Percentiles rank a stretch among this genome's conserved stretches.
phyloP scores from a whole-genome alignment of 2,797 vertebrate species.

The Pseudopleuronectes americanus region DNA sequence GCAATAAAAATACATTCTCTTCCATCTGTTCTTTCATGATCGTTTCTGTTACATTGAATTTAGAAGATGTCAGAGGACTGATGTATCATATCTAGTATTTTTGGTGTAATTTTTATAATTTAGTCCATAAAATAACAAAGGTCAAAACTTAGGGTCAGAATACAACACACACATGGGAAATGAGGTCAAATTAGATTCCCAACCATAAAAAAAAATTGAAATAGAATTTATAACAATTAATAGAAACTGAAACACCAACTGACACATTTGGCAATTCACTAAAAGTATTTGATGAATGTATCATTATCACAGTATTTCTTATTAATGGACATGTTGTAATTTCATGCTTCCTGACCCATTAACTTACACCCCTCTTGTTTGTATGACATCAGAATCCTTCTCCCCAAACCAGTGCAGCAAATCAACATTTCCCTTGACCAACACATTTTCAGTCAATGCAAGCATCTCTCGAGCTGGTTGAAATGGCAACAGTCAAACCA shows the following conservation, averaged over 20 bases:
- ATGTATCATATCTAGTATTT: neutral
- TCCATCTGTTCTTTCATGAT: neutral
- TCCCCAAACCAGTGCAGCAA: constrained; percentile 1
- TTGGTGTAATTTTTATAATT: neutral
- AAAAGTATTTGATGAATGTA: neutral
- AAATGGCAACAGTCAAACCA: constrained; percentile 16
- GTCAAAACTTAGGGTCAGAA: neutral
- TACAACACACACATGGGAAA: neutral
- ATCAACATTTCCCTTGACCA: constrained; percentile 25
- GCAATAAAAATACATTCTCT: neutral
- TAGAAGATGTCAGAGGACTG: neutral
- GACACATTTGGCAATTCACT: neutral
- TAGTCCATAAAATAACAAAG: neutral
- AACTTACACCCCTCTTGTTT: constrained; percentile 7
- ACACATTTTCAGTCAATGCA: constrained; percentile 27
- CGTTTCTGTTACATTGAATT: neutral
- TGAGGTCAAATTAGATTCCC: neutral
- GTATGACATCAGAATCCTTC: constrained; percentile 17
- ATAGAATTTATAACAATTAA: constrained; percentile 25
- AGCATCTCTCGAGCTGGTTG: constrained; percentile 25
- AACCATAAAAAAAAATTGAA: no score
- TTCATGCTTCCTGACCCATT: constrained; percentile 32
- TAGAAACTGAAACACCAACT: constrained; percentile 9
- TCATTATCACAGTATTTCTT: constrained; percentile 24
- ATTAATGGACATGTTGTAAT: constrained; percentile 23